Conservation (phyloP, 2,888 invertebrate species). For the Oxycera nigricornis region DNA sequence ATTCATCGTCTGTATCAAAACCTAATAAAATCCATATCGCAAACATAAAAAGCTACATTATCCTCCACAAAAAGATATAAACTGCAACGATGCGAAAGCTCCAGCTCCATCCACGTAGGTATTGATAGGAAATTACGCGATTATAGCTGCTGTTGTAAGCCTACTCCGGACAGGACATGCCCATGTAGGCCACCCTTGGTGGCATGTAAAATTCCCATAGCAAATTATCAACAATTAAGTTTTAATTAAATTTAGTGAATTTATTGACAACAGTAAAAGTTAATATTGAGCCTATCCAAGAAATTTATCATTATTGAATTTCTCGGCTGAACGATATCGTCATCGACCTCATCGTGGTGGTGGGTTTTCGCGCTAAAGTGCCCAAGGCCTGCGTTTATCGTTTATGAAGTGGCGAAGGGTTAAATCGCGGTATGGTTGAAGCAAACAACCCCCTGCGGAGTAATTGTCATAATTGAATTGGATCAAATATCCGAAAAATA, state of each 20-base stretch:
- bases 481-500: not conserved
- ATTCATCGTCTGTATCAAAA: not conserved
- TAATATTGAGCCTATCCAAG: slow-evolving; percentile 20
- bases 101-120: not conserved
- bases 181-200: not conserved
- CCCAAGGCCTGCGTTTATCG: not conserved
- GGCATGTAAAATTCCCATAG: not conserved
- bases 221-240: slow-evolving; percentile 25
- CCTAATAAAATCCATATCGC: not conserved
- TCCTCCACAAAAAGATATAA: not conserved
- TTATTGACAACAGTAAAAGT: slow-evolving; percentile 19
- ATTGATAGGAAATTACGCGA: not conserved
- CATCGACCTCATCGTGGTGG: not conserved
- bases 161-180: not conserved
- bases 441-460: too few relatives aligned
- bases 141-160: not conserved
- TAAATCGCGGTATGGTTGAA: not conserved
- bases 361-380: not conserved
- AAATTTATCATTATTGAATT: slow-evolving; percentile 27
- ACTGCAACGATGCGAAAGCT: not conserved
- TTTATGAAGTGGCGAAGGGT: too few relatives aligned
- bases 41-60: not conserved
- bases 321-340: too few relatives aligned
- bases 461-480: not conserved
- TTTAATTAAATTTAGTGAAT: slow-evolving; percentile 15